These are phyloP conservation scores for Trididemnum nubilum DNA, from an alignment of 23 tunicate genomes.

Conservation along the genomic window DNA sequence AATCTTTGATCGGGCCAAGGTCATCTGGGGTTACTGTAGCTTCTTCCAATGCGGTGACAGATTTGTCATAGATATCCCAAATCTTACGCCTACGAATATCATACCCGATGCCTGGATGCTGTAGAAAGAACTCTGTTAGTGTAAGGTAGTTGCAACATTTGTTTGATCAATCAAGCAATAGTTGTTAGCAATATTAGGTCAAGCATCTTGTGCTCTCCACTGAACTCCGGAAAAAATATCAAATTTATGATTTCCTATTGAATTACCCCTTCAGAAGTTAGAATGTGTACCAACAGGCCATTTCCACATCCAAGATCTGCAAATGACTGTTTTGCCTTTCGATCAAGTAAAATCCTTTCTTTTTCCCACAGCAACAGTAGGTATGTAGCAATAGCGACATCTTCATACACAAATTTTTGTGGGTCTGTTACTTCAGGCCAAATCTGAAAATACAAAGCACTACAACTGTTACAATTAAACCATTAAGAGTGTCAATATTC, in stretches of 20 bases:
- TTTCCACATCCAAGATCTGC: constrained; percentile 97
- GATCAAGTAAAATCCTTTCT: constrained; percentile 20
- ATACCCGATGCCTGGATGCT: constrained; percentile 83
- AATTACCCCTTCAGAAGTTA: constrained; percentile 91
- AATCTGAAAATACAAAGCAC: constrained; percentile 37
- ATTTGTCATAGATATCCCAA: constrained; percentile 60
- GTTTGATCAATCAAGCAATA: background rate
- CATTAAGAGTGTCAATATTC: too few relatives aligned
- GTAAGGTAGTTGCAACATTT: background rate
- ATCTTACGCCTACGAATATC: constrained; percentile 71
- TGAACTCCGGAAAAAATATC: too few relatives aligned
- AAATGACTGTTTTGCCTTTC: constrained; percentile 51
- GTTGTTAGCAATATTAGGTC: background rate
- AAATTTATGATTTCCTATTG: too few relatives aligned
- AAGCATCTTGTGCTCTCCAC: too few relatives aligned
- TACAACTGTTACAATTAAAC: background rate
- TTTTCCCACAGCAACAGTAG: constrained; percentile 80
- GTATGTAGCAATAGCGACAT: constrained; percentile 94
- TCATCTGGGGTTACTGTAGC: constrained; percentile 68
- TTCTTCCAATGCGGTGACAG: constrained; percentile 51
- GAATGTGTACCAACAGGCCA: constrained; percentile 80
- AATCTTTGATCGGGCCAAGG: constrained; percentile 30
- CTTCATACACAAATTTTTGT: constrained; percentile 95
- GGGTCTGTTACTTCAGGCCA: constrained; percentile 99
- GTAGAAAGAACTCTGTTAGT: background rate